A percentile compares a stretch with the other conserved stretches of the same genome.
These are phyloP conservation scores for Hormaphis cornu DNA, from an alignment of 1,140 invertebrate genomes.

Conservation along the genomic window DNA sequence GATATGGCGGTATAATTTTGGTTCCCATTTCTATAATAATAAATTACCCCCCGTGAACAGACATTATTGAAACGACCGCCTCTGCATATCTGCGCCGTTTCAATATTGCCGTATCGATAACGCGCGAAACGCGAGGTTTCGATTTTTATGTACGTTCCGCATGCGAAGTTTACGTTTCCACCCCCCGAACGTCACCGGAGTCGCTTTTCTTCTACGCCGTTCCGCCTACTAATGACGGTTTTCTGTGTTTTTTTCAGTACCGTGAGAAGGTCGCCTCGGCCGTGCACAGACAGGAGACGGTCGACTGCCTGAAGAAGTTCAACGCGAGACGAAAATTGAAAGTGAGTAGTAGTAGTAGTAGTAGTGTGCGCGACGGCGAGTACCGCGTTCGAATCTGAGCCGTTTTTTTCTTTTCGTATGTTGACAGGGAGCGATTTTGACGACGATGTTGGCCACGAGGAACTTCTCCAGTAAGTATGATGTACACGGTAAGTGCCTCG, in stretches of 20 bases:
- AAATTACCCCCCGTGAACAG: too few species aligned
- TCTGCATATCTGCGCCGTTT: too few species aligned
- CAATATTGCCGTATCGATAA: too few species aligned
- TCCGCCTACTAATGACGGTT: too few species aligned
- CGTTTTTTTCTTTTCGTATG: background rate
- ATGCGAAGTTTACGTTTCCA: constrained; percentile 11
- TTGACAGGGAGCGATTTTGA: constrained; percentile 92
- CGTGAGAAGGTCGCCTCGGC: constrained; percentile 96
- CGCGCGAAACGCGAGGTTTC: too few species aligned
- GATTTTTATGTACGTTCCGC: constrained; percentile 22
- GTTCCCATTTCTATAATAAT: too few species aligned
- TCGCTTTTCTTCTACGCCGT: too few species aligned
- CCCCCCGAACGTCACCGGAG: too few species aligned
- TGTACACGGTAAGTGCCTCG: constrained; percentile 53
- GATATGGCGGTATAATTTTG: too few species aligned
- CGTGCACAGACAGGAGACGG: constrained; percentile 98
- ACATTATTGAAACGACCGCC: too few species aligned
- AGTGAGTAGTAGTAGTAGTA: constrained; percentile 51
- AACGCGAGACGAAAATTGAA: constrained; percentile 98
- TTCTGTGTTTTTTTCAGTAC: constrained; percentile 64
- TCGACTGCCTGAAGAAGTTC: constrained; percentile 99
- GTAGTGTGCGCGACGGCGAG: too few species aligned
- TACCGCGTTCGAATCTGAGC: background rate
- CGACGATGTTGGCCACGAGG: constrained; percentile 97
- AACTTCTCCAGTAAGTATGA: constrained; percentile 97